Conservation (phyloP, 2,797 vertebrate genomes). For the Oreortyx pictus region DNA sequence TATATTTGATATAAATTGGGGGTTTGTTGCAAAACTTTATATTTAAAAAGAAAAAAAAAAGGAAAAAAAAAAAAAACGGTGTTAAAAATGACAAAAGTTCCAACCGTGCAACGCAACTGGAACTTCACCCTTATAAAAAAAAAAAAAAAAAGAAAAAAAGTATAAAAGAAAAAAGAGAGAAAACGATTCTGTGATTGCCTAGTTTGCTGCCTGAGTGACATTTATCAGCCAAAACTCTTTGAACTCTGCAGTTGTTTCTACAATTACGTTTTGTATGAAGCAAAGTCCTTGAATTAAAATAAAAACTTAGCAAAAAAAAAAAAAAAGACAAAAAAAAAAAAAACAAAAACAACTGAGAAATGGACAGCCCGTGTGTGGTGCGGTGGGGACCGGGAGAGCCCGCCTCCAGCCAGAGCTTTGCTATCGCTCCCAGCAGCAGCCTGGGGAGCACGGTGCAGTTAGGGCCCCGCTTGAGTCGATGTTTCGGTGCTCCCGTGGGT, state of each 20-base stretch:
- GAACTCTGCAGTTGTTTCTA: conserved; percentile 96
- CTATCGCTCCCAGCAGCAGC: background rate
- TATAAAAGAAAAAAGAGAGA: conserved; percentile 43
- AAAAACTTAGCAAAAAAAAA: conserved; percentile 82
- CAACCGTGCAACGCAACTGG: conserved; percentile 80
- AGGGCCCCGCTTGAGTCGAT: background rate
- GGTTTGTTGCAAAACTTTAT: conserved; percentile 92
- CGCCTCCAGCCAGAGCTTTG: background rate
- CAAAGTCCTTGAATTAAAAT: conserved; percentile 97
- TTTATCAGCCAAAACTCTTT: conserved; percentile 90
- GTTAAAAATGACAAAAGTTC: conserved; percentile 79
- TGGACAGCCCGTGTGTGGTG: conserved; percentile 54
- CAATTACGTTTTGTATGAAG: conserved; percentile 98
- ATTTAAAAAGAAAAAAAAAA: conserved; percentile 80
- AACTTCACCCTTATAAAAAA: conserved; percentile 66
- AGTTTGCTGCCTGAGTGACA: conserved; percentile 90
- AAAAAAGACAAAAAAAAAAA: no score
- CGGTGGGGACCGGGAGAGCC: conserved; percentile 4
- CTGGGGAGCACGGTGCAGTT: rapidly evolving
- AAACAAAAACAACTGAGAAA: background rate
- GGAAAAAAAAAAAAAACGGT: conserved; percentile 76
- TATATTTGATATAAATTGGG: conserved; percentile 95
- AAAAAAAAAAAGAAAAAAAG: background rate
- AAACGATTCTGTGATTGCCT: conserved; percentile 84
- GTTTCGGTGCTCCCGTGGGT: background rate